Base-by-base conservation (phyloP, 2,888 invertebrate species). In the Drosophila gaucha region DNA sequence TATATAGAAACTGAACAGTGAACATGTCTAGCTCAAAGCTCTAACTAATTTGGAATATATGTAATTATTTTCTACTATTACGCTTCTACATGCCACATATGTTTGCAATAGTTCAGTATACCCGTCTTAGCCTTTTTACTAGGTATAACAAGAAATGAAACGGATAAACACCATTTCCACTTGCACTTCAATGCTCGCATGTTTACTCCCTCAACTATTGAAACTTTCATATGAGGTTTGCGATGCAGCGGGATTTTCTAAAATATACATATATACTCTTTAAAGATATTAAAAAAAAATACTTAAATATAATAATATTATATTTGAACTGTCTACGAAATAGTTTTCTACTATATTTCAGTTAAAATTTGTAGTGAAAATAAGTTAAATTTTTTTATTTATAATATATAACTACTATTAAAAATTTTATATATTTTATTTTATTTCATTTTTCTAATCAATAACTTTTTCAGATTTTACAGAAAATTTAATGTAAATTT, bases 121-220 rank as follows among this genome's bases (percentile, higher is more conserved):
- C 18, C 4, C 35, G 2, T 18, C 6, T 26, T 1, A 0, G 20
- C 3, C 3, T 1, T 26, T 35, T 49, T n/a, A 16, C 35, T 24
- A 10, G 6, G 3, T 10, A 31, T 10, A 41, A 50, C 57, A 50
- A 10, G n/a, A 63, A 26, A 22, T 14, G 46, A 44, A 88, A 56
- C 84, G 88, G 78, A 85, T 74, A 83, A 86, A 77, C 88, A 79
- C 67, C 72, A 74, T 83, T 79, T 83, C 77, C 84, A 74, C 84
- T 77, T 85, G 78, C 74, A 87, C 83, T 73, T 82, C 66, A 70
- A 65, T 62, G 68, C 43, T 50, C 71, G 22, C 47, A 52, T 70
- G 77, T 66, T 74, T 76, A 71, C 77, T 51, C 55, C 35, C 38
- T 30, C 50, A 46, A 60, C 54, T 57, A 51, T 65, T 30, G 54